Conservation (phyloP, 2,888 invertebrate species). For the Drosophila anomelani region DNA sequence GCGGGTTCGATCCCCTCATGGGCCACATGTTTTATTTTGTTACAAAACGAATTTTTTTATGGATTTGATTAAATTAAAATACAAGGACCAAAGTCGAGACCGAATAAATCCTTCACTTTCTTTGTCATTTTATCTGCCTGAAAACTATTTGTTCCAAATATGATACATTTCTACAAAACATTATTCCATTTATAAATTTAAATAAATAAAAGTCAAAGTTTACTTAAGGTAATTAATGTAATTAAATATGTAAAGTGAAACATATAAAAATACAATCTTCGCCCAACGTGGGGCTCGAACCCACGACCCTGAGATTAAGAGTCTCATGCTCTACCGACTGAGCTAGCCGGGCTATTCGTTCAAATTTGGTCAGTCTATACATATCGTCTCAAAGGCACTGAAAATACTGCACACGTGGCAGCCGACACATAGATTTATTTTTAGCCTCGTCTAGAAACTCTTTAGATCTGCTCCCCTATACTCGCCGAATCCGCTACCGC, state of each 20-base stretch:
- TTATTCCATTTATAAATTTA: no score
- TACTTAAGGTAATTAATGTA: no score
- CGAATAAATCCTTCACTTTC: no score
- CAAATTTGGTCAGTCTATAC: neutral
- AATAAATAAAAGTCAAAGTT: no score
- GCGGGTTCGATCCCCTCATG: constrained; percentile 75
- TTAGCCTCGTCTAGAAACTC: constrained; percentile 31
- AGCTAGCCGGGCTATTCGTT: constrained; percentile 71
- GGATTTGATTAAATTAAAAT: no score
- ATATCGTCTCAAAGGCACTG: neutral
- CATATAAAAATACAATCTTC: constrained; percentile 48
- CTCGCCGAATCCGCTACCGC: neutral
- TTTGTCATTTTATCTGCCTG: no score
- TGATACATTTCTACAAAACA: no score
- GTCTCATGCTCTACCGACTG: constrained; percentile 80
- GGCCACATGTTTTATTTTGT: constrained; percentile 39
- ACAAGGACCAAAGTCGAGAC: no score
- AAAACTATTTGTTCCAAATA: no score
- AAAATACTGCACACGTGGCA: constrained; percentile 33
- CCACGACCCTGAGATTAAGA: constrained; percentile 80
- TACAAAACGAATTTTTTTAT: no score
- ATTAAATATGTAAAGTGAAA: no score
- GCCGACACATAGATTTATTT: constrained; percentile 31
- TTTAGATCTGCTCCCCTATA: neutral
- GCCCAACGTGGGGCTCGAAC: constrained; percentile 83